Percentiles rank a stretch among this genome's conserved stretches.
Conservation (phyloP, 2,888 invertebrate species). For the Netelia inedita region DNA sequence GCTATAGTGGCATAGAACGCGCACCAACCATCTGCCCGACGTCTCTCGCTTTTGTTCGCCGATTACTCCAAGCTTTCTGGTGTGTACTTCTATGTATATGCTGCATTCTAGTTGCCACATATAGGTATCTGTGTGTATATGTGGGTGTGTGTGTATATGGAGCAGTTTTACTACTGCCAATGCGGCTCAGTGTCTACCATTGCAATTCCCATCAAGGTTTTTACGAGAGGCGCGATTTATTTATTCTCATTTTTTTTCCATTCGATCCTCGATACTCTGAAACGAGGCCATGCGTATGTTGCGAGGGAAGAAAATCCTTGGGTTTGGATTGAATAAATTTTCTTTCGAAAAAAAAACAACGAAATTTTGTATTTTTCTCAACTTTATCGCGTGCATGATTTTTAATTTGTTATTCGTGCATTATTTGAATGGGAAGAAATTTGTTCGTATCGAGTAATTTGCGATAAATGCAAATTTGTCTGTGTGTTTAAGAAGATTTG, state of each 20-base stretch:
- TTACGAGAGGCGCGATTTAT: constrained; percentile 24
- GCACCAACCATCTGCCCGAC: constrained; percentile 82
- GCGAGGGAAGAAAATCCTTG: neutral
- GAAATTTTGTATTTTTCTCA: neutral
- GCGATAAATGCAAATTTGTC: neutral
- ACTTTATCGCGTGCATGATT: neutral
- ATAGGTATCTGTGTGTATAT: constrained; percentile 7
- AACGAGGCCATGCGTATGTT: neutral
- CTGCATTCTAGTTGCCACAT: neutral
- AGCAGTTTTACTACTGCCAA: constrained; percentile 27
- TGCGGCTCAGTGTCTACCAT: constrained; percentile 5
- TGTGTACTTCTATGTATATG: constrained; percentile 24
- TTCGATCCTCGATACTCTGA: neutral
- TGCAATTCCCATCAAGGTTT: constrained; percentile 21
- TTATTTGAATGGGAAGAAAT: neutral
- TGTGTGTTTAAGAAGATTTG: constrained; percentile 28
- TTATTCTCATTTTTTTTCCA: constrained; percentile 43
- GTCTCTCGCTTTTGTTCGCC: constrained; percentile 72
- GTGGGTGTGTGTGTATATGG: neutral
- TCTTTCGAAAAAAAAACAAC: neutral
- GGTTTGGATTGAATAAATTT: neutral
- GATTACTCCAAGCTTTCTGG: constrained; percentile 66
- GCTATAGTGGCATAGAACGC: constrained; percentile 58
- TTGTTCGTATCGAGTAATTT: neutral
- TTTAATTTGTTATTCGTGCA: neutral